Evolutionary conservation across 2,113 vertebrate species (phyloP), one percentile per base, ranked within the genome.

Genomic region (Gambusia holbrooki): DNA sequence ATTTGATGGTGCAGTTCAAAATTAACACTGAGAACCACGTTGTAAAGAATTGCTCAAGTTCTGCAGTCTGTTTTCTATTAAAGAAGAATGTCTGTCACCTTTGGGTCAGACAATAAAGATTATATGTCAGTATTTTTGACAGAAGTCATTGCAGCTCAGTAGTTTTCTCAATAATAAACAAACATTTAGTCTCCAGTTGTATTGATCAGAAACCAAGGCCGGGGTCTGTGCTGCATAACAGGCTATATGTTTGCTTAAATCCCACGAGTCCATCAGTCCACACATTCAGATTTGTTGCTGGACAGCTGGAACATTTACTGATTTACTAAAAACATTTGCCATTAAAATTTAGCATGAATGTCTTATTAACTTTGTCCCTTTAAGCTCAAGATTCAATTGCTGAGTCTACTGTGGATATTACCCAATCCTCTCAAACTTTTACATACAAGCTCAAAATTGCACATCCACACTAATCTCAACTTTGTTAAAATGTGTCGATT

Each of bases 121-220:
- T 10, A 11, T 37, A 10, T 37, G 35, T 37, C 35, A 3, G 11
- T 12, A 11, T 12, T 37, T 37, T 42, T 30, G 17, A 33, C 35
- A 33, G 13, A 35, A 25, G 22, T 65, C 29, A 17, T 19, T 63
- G 14, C 62, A 64, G 32, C 14, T 32, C 32, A 64, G 7, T 6
- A 35, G 15, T 13, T 66, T 66, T 51, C 69, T 40, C 33, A 3
- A 48, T 51, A 33, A 60, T 42, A 82, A 42, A 64, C 29, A 9
- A 62, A n/a, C 58, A 73, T 73, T 51, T 63, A 77, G 35, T 51
- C 8, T 13, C 66, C 17, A 6, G 58, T 62, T 74, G 79, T 82
- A 86, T 88, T 86, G 90, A 91, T 89, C 42, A 37, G 51, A 35
- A 58, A 82, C 77, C 87, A 90, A 90, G 89, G 89, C 84, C 87